Percentiles rank a stretch among this genome's conserved stretches.
Evolutionary conservation across 2,113 vertebrate species (phyloP).

Genomic region (Tautogolabrus adspersus): DNA sequence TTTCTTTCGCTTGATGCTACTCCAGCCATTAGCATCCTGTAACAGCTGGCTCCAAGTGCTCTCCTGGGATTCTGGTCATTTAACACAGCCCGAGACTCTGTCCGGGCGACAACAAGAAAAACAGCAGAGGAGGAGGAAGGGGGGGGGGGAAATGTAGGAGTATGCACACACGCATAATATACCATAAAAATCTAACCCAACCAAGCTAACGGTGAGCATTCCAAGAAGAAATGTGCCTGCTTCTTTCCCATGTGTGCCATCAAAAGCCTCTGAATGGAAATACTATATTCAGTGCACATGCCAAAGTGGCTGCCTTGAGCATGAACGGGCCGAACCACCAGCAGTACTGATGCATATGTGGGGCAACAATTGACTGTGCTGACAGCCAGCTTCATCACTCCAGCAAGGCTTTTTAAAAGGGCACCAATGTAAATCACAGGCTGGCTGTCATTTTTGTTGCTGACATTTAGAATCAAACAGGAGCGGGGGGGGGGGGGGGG

Average conservation of each 20-base stretch:
- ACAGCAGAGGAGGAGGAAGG: slow-evolving; percentile 6
- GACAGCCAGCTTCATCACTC: slow-evolving; percentile 65
- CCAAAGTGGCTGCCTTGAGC: slow-evolving; percentile 22
- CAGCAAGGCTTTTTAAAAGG: slow-evolving; percentile 70
- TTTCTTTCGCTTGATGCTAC: slow-evolving; percentile 41
- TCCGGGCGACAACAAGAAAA: slow-evolving; percentile 6
- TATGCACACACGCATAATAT: slow-evolving; percentile 9
- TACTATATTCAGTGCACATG: slow-evolving; percentile 22
- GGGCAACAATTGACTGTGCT: slow-evolving; percentile 38
- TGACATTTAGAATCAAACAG: slow-evolving; percentile 71
- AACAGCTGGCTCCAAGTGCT: slow-evolving; percentile 40
- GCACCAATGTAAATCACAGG: slow-evolving; percentile 70
- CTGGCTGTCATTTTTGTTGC: slow-evolving; percentile 61
- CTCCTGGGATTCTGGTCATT: slow-evolving; percentile 52
- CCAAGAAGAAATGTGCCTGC: slow-evolving; percentile 33
- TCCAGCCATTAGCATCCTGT: slow-evolving; percentile 29
- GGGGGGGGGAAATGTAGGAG: slow-evolving; percentile 10
- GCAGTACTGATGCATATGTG: slow-evolving; percentile 19
- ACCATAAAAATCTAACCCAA: slow-evolving; percentile 44
- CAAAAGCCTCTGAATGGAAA: slow-evolving; percentile 29
- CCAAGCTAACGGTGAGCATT: slow-evolving; percentile 7
- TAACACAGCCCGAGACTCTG: slow-evolving; percentile 54
- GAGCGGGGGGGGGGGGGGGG: slow-evolving; percentile 11
- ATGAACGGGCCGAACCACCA: slow-evolving; percentile 4
- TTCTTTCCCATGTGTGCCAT: slow-evolving; percentile 28